Conservation (phyloP, 2,113 vertebrate species). For the Cynopterus brachyotis region DNA sequence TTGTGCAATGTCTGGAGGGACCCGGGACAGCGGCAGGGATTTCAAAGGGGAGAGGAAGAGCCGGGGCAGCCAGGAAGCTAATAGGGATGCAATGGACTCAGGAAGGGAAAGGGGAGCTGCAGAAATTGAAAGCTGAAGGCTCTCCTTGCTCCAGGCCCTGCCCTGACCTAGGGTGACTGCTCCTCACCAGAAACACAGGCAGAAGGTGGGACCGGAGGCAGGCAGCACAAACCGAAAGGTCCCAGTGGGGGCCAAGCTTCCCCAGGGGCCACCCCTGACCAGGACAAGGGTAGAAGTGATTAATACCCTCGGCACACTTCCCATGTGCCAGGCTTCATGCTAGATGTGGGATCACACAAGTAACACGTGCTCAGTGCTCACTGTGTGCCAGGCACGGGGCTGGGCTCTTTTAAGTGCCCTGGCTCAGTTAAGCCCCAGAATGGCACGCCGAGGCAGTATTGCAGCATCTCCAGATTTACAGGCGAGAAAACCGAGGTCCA, state of each 20-base stretch:
- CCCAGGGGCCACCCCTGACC: constrained; percentile 46
- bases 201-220: constrained; percentile 72
- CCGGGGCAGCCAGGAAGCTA: constrained; percentile 73
- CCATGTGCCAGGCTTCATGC: fast-evolving
- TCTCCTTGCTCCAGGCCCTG: constrained; percentile 80
- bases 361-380: fast-evolving
- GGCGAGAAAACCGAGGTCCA: neutral
- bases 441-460: neutral
- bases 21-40: constrained; percentile 81
- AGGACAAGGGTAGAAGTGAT: neutral
- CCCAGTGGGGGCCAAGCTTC: constrained; percentile 9
- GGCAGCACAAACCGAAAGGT: constrained; percentile 80
- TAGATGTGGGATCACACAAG: neutral
- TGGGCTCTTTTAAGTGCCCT: fast-evolving
- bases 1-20: constrained; percentile 84
- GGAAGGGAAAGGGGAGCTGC: constrained; percentile 74
- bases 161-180: constrained; percentile 84
- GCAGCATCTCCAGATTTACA: fast-evolving
- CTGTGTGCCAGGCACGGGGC: neutral
- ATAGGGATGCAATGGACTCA: constrained; percentile 78
- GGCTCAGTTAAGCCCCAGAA: neutral
- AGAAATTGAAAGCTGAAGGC: constrained; percentile 83
- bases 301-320: neutral
- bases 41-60: constrained; percentile 86
- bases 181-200: constrained; percentile 78